Evolutionary conservation across 2,113 vertebrate genomes (phyloP).

Genomic region (Eulemur rufifrons): DNA sequence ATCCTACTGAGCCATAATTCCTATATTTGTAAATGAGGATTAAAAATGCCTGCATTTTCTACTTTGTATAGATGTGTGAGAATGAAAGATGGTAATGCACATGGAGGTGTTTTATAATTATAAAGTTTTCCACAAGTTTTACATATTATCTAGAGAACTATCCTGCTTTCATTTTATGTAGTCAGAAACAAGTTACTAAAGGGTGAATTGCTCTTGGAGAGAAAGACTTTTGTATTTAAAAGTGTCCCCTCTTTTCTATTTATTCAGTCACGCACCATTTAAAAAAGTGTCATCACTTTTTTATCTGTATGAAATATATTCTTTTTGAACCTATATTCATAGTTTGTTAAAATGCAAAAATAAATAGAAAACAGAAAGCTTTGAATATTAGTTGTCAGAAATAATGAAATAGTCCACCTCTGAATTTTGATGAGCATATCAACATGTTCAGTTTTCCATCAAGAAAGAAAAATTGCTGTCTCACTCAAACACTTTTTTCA

Average conservation of each 20-base stretch:
- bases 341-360: conserved; percentile 46
- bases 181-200: background rate
- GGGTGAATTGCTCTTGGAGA: background rate
- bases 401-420: conserved; percentile 42
- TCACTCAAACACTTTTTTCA: background rate
- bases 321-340: background rate
- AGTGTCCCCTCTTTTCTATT: background rate
- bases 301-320: background rate
- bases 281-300: conserved; percentile 20
- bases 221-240: background rate
- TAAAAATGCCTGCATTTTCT: background rate
- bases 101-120: background rate
- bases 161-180: background rate
- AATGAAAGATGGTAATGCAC: background rate
- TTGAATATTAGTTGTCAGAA: conserved; percentile 65
- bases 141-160: background rate
- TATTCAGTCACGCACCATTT: conserved; percentile 24
- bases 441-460: conserved; percentile 49
- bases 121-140: background rate
- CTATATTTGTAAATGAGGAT: background rate
- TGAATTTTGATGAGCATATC: conserved; percentile 72
- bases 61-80: background rate
- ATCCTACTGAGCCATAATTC: background rate
- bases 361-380: conserved; percentile 58
- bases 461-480: conserved; percentile 49